These are phyloP conservation scores for Plutella xylostella DNA, from an alignment of 2,888 invertebrate genomes.

Conservation along the genomic window DNA sequence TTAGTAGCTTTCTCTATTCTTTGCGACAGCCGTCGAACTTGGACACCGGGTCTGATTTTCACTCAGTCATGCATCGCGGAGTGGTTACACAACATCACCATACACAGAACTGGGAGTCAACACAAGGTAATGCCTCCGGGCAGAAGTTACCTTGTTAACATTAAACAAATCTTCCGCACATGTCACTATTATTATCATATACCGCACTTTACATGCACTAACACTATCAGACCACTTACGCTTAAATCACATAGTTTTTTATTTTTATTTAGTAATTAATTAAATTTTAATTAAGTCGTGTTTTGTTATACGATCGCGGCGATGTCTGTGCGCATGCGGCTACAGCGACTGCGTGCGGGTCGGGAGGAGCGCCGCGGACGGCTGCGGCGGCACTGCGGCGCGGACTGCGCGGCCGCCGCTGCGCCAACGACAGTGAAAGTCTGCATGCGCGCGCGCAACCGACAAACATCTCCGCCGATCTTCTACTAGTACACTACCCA, in stretches of 20 bases:
- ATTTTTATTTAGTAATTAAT: no score
- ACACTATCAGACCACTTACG: no score
- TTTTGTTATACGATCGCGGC: no score
- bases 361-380: constrained; percentile 30
- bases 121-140: neutral
- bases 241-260: constrained; percentile 23
- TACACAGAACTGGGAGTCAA: constrained; percentile 7
- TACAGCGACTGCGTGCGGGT: neutral
- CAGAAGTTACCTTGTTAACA: no score
- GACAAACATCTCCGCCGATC: constrained; percentile 31
- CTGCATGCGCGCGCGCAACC: neutral
- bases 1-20: constrained; percentile 42
- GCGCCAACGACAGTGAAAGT: constrained; percentile 60
- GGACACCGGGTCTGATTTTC: constrained; percentile 22
- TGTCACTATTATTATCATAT: constrained; percentile 4
- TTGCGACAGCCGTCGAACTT: constrained; percentile 25
- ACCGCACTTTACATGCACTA: neutral
- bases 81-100: constrained; percentile 17
- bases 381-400: constrained; percentile 35
- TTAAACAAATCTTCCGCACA: no score
- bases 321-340: constrained; percentile 18
- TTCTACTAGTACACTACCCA: neutral
- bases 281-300: no score
- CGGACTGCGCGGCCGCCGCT: constrained; percentile 27
- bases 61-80: constrained; percentile 12